These are phyloP conservation scores for Lordiphosa andalusiaca DNA, from an alignment of 2,888 invertebrate species.

Conservation along the genomic window DNA sequence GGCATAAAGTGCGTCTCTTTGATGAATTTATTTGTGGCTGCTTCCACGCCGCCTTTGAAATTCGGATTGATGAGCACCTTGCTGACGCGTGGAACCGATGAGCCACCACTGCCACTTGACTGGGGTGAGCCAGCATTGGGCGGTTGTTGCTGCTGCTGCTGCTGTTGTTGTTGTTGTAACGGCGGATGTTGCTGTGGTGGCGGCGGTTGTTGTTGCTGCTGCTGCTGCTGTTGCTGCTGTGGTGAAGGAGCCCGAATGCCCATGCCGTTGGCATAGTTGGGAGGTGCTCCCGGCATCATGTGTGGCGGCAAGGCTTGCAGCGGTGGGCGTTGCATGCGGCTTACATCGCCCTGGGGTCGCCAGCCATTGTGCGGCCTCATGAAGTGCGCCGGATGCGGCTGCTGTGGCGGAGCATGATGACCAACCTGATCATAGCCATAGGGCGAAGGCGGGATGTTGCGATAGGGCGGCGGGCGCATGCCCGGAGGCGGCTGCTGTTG, in stretches of 20 bases:
- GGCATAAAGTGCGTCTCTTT: slow-evolving; percentile 80
- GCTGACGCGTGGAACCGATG: slow-evolving; percentile 56
- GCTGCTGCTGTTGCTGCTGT: slow-evolving; percentile 38
- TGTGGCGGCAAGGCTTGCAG: slow-evolving; percentile 61
- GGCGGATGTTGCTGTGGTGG: slow-evolving; percentile 25
- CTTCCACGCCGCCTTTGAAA: slow-evolving; percentile 80
- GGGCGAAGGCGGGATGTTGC: slow-evolving; percentile 43
- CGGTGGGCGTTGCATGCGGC: slow-evolving; percentile 82
- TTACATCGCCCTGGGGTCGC: slow-evolving; percentile 68
- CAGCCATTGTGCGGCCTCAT: slow-evolving; percentile 66
- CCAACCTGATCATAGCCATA: slow-evolving; percentile 46
- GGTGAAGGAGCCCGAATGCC: slow-evolving; percentile 57
- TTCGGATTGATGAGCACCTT: slow-evolving; percentile 80
- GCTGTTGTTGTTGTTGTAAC: slow-evolving; percentile 28
- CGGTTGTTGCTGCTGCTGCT: slow-evolving; percentile 16
- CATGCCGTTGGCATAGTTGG: slow-evolving; percentile 67
- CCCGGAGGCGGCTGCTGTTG: slow-evolving; percentile 36
- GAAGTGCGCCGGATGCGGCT: slow-evolving; percentile 73
- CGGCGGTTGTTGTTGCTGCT: slow-evolving; percentile 28
- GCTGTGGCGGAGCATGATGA: slow-evolving; percentile 21
- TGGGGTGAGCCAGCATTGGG: slow-evolving; percentile 26
- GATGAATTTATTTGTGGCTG: slow-evolving; percentile 80
- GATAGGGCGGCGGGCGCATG: slow-evolving; percentile 70
- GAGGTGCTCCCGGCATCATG: slow-evolving; percentile 48
- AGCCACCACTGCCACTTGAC: slow-evolving; percentile 10